phyloP scores from a whole-genome alignment of 1,140 invertebrate genomes.

The Adelges cooleyi region DNA sequence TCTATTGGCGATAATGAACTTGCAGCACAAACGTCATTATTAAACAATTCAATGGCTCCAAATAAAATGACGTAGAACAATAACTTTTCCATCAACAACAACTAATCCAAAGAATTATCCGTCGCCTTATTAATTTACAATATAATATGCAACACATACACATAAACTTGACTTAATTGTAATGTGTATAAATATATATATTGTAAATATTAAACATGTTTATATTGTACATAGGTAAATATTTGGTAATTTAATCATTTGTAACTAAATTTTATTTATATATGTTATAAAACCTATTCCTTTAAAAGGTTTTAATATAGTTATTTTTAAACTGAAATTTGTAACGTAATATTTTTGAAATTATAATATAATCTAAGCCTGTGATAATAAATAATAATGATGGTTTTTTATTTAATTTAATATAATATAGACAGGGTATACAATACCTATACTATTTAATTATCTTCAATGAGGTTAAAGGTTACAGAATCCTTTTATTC shows the following conservation, averaged over 20 bases:
- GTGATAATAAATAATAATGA: slow-evolving; percentile 27
- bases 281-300: not conserved
- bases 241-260: not conserved
- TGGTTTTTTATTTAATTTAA: no score
- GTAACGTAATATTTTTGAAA: slow-evolving; percentile 3
- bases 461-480: no score
- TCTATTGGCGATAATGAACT: slow-evolving; percentile 4
- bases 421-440: no score
- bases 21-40: not conserved
- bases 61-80: not conserved
- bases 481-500: no score
- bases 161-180: not conserved
- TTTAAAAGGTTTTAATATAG: not conserved
- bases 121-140: not conserved
- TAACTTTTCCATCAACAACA: no score
- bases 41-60: not conserved
- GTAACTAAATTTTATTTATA: not conserved
- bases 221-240: slow-evolving; percentile 9
- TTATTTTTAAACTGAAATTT: not conserved
- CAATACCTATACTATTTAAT: no score
- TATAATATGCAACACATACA: not conserved
- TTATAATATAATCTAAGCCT: not conserved
- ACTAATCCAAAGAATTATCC: not conserved
- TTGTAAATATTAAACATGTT: not conserved
- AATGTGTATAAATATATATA: not conserved